Conservation (phyloP, 2,113 vertebrate genomes). For the Galemys pyrenaicus region DNA sequence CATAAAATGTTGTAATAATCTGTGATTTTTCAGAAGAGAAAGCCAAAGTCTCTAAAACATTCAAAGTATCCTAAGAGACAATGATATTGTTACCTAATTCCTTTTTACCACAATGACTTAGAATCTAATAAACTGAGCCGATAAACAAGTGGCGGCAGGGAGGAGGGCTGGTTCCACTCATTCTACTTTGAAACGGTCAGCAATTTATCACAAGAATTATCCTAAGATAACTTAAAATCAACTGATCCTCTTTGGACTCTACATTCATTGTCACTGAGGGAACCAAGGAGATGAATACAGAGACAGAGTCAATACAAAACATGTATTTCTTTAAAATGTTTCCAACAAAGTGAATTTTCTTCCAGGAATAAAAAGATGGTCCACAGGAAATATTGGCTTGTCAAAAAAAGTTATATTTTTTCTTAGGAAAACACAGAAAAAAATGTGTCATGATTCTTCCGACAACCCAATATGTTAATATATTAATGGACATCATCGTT, state of each 20-base stretch:
- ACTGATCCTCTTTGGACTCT: neutral
- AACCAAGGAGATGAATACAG: neutral
- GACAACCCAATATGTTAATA: neutral
- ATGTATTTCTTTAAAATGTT: neutral
- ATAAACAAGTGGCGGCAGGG: neutral
- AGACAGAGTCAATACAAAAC: neutral
- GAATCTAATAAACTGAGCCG: neutral
- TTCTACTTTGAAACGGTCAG: neutral
- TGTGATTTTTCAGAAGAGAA: neutral
- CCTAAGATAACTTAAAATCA: neutral
- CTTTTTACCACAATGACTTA: neutral
- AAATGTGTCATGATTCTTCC: no score
- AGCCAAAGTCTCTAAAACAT: neutral
- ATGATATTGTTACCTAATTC: neutral
- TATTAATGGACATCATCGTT: neutral
- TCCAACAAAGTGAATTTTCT: neutral
- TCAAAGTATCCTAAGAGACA: neutral
- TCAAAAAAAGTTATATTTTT: no score
- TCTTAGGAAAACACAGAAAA: no score
- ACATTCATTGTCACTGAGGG: neutral
- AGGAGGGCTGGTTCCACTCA: neutral
- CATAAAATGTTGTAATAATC: neutral
- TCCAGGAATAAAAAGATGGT: neutral
- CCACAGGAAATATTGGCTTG: neutral
- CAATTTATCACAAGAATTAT: neutral